Percentiles rank a stretch among this genome's conserved stretches.
Evolutionary conservation across 2,113 vertebrate species (phyloP).

Genomic region (Elanoides forficatus): DNA sequence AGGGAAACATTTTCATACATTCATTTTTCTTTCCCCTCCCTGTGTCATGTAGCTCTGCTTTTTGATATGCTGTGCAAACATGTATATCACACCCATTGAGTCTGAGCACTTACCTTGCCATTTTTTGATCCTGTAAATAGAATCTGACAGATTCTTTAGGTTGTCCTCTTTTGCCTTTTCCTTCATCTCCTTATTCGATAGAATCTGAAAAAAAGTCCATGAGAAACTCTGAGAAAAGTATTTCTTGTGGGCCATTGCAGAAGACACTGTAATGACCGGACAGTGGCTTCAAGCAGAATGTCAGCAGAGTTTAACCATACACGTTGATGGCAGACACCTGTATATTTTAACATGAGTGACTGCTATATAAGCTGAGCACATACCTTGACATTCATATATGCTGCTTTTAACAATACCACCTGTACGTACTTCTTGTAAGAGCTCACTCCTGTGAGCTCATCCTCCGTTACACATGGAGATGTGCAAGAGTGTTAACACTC

Average conservation of each 20-base stretch:
- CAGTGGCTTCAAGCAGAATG: not conserved
- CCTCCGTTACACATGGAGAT: not conserved
- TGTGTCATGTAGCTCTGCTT: not conserved
- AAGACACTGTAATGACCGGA: not conserved
- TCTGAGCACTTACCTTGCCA: not conserved
- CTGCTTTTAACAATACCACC: not conserved
- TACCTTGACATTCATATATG: not conserved
- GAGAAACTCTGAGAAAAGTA: not conserved
- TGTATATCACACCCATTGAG: not conserved
- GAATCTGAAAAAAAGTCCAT: not conserved
- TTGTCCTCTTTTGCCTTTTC: not conserved
- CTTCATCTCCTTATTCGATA: not conserved
- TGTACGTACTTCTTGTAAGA: not conserved
- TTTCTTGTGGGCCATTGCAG: not conserved
- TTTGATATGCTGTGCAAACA: not conserved
- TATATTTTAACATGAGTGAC: not conserved
- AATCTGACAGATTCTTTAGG: not conserved
- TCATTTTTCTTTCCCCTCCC: not conserved
- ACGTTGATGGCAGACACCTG: not conserved
- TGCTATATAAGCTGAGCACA: not conserved
- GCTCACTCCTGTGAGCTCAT: not conserved
- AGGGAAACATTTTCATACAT: not conserved
- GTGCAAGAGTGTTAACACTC: not conserved
- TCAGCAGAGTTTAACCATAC: not conserved
- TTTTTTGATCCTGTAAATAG: not conserved